These are phyloP conservation scores for Chromis chromis DNA, from an alignment of 2,797 vertebrate genomes.

Conservation along the genomic window DNA sequence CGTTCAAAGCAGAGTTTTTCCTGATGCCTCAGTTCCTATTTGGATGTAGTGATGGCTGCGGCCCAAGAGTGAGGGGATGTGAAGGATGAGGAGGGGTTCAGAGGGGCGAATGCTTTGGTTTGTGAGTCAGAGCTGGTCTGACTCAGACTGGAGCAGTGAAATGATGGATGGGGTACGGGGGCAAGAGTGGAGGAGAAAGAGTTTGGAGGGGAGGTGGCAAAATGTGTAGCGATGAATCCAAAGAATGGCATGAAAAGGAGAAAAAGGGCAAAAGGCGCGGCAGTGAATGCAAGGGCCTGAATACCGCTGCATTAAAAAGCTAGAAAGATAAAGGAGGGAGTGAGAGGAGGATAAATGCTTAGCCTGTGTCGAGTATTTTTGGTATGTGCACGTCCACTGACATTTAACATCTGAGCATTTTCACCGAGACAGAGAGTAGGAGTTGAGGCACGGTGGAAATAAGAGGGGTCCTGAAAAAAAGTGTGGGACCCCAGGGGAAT, in stretches of 20 bases:
- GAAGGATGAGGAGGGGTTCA: slow-evolving; percentile 20
- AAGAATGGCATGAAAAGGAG: slow-evolving; percentile 78
- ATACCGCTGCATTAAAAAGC: slow-evolving; percentile 53
- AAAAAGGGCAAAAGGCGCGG: slow-evolving; percentile 60
- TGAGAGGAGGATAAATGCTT: slow-evolving; percentile 55
- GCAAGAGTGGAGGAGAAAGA: slow-evolving; percentile 57
- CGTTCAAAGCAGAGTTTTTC: slow-evolving; percentile 31
- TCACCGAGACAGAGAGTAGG: slow-evolving; percentile 13
- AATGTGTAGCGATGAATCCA: slow-evolving; percentile 68
- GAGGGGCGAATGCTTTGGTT: slow-evolving; percentile 46
- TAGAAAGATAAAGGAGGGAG: slow-evolving; percentile 56
- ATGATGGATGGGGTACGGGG: slow-evolving; percentile 73
- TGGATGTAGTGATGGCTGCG: slow-evolving; percentile 23
- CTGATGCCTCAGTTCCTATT: slow-evolving; percentile 52
- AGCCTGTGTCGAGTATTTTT: slow-evolving; percentile 59
- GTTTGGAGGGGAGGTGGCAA: slow-evolving; percentile 67
- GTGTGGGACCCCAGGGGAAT: slow-evolving; percentile 51
- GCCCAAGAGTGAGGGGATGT: slow-evolving; percentile 8
- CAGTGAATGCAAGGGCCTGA: slow-evolving; percentile 58
- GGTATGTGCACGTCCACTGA: slow-evolving; percentile 67
- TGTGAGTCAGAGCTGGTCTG: slow-evolving; percentile 69
- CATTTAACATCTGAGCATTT: slow-evolving; percentile 62
- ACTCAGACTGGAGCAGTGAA: slow-evolving; percentile 48
- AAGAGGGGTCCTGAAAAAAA: slow-evolving; percentile 28
- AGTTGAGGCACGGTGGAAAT: slow-evolving; percentile 10